phyloP scores from a whole-genome alignment of 2,888 invertebrate species.

The Orthosia cruda region DNA sequence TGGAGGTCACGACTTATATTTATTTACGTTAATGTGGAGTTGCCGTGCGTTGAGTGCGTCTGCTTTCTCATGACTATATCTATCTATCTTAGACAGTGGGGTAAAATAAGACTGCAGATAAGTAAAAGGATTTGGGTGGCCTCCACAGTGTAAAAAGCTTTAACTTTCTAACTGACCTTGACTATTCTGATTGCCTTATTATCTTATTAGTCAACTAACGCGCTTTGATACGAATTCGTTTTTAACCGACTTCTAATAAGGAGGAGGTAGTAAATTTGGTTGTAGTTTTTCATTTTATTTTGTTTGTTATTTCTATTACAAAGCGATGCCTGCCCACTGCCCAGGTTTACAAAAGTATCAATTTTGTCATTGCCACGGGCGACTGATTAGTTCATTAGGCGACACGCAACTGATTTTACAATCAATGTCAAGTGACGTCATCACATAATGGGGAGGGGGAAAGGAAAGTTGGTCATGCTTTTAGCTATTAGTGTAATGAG shows the following conservation, averaged over 20 bases:
- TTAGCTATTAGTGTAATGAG: constrained; percentile 42
- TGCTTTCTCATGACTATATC: background rate
- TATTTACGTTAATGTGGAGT: background rate
- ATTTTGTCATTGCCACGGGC: background rate
- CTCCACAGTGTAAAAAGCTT: too few species aligned
- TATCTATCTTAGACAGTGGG: background rate
- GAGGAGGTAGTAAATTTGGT: too few species aligned
- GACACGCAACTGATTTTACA: constrained; percentile 44
- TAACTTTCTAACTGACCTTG: too few species aligned
- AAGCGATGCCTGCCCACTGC: background rate
- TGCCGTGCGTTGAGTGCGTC: background rate
- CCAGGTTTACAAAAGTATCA: background rate
- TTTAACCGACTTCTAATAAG: too few species aligned
- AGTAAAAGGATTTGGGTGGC: background rate
- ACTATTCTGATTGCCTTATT: too few species aligned
- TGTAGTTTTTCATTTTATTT: too few species aligned
- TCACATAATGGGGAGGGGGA: background rate
- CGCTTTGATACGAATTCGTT: too few species aligned
- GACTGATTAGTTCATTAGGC: constrained; percentile 11
- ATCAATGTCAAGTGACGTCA: constrained; percentile 42
- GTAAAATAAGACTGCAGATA: background rate
- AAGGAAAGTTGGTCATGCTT: background rate
- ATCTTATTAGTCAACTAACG: too few species aligned
- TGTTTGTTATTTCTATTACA: background rate
- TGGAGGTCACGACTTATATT: constrained; percentile 7